Base-by-base conservation (phyloP, 2,888 invertebrate species). In the Lomographa bimaculata region DNA sequence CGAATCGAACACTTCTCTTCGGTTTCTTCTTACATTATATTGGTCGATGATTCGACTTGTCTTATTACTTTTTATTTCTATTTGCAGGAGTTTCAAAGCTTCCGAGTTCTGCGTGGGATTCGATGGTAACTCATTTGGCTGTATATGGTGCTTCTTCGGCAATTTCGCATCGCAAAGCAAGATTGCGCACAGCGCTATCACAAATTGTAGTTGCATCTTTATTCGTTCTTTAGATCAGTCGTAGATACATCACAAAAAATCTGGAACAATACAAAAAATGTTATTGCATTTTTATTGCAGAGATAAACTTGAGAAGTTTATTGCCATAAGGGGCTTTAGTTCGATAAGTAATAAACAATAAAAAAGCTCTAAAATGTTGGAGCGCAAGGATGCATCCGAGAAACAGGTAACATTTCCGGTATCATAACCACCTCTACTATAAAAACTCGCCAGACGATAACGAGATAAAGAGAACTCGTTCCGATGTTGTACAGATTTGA, bases 131-230 rank as follows among this genome's bases (percentile, higher is more conserved):
- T 78, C 78, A 54, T 86, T 85, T 11, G 71, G 70, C 46, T 74
- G 74, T 3, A 61, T 54, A 19, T 61, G 65, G 7, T 71, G 78
- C 37, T 77, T 82, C 29, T 77, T 76, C 7, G 82, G 79, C 36
- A 89, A 49, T 60, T 87, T 89, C 12, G 86, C 87, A 56, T 87
- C 79, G 57, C 89, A 86, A 19, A 83, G 60, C 45, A 85, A 61
- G 46, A 84, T 62, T n/a, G 71, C 66, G 54, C 81, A 77, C 56
- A 89, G 62, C 46, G 77, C 69, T 58, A 89, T 54, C 35, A 81
- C 62, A 42, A 76, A 59, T 68, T 74, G 77, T 38, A 84, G 54
- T 64, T 80, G 72, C 85, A 86, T 89, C 64, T 71, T 82, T 56
- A 46, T 40, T 62, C 53, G 44, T 53, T 51, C 54, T 19, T 27